These are phyloP conservation scores for Epicauta chinensis DNA, from an alignment of 1,140 invertebrate genomes.

Conservation along the genomic window DNA sequence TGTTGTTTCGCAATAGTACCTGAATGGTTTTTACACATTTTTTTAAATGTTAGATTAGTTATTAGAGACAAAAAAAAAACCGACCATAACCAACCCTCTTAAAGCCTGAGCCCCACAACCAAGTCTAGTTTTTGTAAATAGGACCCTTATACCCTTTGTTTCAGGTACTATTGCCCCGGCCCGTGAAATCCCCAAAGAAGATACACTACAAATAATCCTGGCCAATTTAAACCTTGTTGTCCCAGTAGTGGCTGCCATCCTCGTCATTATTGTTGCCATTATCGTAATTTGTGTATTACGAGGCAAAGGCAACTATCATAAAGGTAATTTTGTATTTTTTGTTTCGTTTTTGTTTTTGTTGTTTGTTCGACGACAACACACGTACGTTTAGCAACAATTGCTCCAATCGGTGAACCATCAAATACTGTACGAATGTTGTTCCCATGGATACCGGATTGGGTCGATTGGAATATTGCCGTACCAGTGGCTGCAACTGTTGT, in stretches of 20 bases:
- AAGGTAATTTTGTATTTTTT: slow-evolving; percentile 57
- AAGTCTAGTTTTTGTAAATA: too few relatives aligned
- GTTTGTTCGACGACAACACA: slow-evolving; percentile 19
- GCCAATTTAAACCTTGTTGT: slow-evolving; percentile 89
- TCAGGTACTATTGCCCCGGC: slow-evolving; percentile 91
- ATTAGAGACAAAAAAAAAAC: neutral
- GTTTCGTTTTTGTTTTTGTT: slow-evolving; percentile 18
- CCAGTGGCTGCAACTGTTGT: slow-evolving; percentile 77
- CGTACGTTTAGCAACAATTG: slow-evolving; percentile 61
- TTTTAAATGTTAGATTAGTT: slow-evolving; percentile 1
- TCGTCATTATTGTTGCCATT: slow-evolving; percentile 87
- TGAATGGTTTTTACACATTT: slow-evolving; percentile 18
- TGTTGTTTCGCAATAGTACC: slow-evolving; percentile 27
- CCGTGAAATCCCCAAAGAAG: slow-evolving; percentile 76
- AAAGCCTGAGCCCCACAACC: too few relatives aligned
- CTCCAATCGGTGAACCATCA: slow-evolving; percentile 58
- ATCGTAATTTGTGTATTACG: slow-evolving; percentile 84
- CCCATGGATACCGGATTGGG: slow-evolving; percentile 77
- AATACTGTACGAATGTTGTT: slow-evolving; percentile 53
- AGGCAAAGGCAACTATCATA: slow-evolving; percentile 70
- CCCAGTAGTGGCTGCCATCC: slow-evolving; percentile 83
- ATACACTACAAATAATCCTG: slow-evolving; percentile 74
- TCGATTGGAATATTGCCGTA: slow-evolving; percentile 80
- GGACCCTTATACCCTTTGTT: slow-evolving; percentile 45
- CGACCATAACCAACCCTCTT: too few relatives aligned